Base-by-base conservation (phyloP, 2,113 vertebrate species). In the Eulemur macaco region DNA sequence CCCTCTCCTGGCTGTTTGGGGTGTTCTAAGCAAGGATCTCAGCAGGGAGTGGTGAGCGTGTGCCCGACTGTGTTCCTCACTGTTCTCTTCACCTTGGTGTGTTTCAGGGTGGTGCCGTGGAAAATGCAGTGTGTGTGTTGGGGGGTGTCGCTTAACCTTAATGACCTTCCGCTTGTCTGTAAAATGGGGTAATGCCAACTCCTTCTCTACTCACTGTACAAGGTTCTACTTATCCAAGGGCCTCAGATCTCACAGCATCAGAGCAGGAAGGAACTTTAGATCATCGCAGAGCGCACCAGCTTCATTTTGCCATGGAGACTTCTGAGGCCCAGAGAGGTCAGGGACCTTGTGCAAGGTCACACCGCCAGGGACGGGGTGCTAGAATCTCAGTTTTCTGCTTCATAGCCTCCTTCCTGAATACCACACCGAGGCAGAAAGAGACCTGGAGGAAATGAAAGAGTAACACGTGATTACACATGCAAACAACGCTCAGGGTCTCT, bases 261-360 rank as follows among this genome's bases (percentile, higher is more conserved):
- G 37, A 58, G 9, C 52, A 92, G 29, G 45, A 52, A 82, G 71
- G n/a, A 14, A 11, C 50, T 45, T 81, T 37, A 6, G 14, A 56
- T 52, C 12, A 56, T 52, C 12, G 11, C 0, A 23, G 54, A 3
- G 10, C 20, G 11, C 69, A 37, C 13, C 29, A 4, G 42, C 25
- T 88, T 85, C 87, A 37, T 73, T 85, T 42, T 77, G 39, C 69
- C 25, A 6, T 4, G 20, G 63, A 81, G 69, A 63, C 52, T 52
- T 27, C 21, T 21, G 77, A 92, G 29, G 60, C 81, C 27, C 89
- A 89, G 90, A 84, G 86, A 93, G 15, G 71, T 60, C 39, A 88
- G n/a, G 18, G 29, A 29, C 73, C 50, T 89, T 18, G 5, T 54
- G 73, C 14, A 58, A 82, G 37, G 42, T 52, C 90, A 94, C 92